Conservation (phyloP, 2,888 invertebrate genomes). For the Microplitis deprimator region DNA sequence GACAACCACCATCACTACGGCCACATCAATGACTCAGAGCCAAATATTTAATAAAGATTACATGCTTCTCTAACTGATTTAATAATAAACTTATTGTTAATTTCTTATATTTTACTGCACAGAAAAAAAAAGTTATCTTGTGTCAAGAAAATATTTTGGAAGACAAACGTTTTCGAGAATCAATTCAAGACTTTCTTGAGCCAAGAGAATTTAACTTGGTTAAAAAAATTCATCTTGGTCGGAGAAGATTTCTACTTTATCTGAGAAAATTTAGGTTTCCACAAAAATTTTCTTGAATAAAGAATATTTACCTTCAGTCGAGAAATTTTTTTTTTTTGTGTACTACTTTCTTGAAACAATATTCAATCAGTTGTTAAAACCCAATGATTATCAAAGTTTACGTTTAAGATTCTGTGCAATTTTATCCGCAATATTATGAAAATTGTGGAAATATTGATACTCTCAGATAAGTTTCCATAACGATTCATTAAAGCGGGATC, state of each 20-base stretch:
- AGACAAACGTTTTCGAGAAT: no score
- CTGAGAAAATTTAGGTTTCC: no score
- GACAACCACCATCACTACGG: background rate
- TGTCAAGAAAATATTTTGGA: background rate
- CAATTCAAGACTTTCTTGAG: no score
- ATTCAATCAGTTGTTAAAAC: background rate
- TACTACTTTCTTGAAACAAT: background rate
- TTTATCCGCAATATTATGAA: background rate
- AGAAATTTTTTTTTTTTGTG: background rate
- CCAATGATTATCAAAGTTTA: background rate
- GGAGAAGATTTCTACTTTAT: no score
- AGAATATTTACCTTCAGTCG: no score
- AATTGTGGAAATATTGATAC: background rate
- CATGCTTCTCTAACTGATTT: background rate
- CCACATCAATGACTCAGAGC: background rate
- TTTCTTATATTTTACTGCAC: no score
- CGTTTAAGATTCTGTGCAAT: background rate
- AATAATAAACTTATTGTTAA: background rate
- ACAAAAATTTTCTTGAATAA: no score
- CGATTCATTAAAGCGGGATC: slow-evolving; percentile 11
- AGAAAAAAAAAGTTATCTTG: no score
- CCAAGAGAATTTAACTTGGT: no score
- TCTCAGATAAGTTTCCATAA: background rate
- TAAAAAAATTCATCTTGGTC: no score
- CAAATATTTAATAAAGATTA: slow-evolving; percentile 1